Evolutionary conservation across 2,797 vertebrate genomes (phyloP).

Genomic region (Arvicola amphibius): DNA sequence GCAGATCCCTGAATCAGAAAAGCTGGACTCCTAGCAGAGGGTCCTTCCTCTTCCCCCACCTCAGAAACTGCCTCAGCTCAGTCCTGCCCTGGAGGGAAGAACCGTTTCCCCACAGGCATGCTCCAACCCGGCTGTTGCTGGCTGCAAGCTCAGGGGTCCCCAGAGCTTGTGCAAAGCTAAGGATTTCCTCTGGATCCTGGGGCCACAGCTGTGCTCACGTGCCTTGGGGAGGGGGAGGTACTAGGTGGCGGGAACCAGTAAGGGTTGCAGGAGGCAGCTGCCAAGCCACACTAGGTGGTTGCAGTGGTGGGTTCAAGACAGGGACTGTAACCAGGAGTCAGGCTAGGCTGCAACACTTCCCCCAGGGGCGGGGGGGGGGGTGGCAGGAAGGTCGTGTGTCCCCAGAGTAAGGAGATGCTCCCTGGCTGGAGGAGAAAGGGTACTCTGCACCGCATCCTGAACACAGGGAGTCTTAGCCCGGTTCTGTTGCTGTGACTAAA

Average conservation of each 20-base stretch:
- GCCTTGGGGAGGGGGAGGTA: conserved; percentile 82
- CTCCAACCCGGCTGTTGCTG: conserved; percentile 6
- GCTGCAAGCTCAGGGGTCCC: conserved; percentile 64
- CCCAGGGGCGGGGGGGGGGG: background rate
- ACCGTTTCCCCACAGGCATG: background rate
- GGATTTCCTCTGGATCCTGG: conserved; percentile 86
- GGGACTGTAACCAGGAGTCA: background rate
- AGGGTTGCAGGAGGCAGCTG: conserved; percentile 49
- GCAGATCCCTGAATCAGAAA: background rate
- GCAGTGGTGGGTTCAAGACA: background rate
- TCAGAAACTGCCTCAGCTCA: background rate
- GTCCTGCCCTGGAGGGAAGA: background rate
- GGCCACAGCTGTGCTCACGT: conserved; percentile 86
- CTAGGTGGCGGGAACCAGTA: conserved; percentile 59
- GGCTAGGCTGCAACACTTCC: background rate
- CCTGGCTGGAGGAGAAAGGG: background rate
- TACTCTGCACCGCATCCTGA: background rate
- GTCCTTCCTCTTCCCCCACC: background rate
- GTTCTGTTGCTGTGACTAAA: background rate
- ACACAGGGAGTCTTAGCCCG: background rate
- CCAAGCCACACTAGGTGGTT: background rate
- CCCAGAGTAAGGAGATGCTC: background rate
- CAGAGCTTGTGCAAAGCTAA: conserved; percentile 84
- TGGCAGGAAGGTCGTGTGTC: background rate
- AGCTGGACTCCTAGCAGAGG: background rate